Conservation (phyloP, 1,140 invertebrate genomes). For the Cepaea nemoralis region DNA sequence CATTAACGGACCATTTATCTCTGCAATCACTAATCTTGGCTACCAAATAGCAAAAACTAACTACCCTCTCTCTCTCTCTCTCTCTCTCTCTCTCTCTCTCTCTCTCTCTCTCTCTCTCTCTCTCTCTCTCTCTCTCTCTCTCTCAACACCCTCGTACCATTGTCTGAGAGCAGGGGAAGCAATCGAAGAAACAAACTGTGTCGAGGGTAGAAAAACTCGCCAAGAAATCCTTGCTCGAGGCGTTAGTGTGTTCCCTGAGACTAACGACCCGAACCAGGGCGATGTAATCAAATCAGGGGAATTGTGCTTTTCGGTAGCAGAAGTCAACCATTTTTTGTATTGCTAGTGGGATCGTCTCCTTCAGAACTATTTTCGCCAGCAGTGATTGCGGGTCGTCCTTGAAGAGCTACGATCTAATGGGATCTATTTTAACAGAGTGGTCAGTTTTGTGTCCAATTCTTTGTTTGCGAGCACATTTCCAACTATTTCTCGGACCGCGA, state of each 20-base stretch:
- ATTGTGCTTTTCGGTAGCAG: neutral
- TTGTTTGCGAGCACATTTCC: too few species aligned
- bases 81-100: too few species aligned
- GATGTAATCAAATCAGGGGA: slow-evolving; percentile 3
- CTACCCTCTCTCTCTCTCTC: neutral
- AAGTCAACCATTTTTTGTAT: slow-evolving; percentile 7
- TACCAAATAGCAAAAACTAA: neutral
- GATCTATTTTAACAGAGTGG: too few species aligned
- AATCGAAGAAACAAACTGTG: neutral
- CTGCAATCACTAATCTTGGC: too few species aligned
- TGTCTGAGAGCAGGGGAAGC: neutral
- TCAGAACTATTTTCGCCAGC: neutral
- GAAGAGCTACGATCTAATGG: too few species aligned
- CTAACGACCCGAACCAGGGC: neutral
- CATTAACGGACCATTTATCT: too few species aligned
- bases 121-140: too few species aligned
- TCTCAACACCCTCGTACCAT: too few species aligned
- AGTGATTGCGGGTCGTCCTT: neutral
- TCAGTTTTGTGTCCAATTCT: too few species aligned
- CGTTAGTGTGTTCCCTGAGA: neutral
- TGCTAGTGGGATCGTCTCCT: neutral
- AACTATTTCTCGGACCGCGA: too few species aligned
- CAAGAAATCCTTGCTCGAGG: neutral
- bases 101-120: too few species aligned
- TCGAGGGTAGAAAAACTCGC: neutral